phyloP scores from a whole-genome alignment of 2,888 invertebrate species.

The Laothoe populi region DNA sequence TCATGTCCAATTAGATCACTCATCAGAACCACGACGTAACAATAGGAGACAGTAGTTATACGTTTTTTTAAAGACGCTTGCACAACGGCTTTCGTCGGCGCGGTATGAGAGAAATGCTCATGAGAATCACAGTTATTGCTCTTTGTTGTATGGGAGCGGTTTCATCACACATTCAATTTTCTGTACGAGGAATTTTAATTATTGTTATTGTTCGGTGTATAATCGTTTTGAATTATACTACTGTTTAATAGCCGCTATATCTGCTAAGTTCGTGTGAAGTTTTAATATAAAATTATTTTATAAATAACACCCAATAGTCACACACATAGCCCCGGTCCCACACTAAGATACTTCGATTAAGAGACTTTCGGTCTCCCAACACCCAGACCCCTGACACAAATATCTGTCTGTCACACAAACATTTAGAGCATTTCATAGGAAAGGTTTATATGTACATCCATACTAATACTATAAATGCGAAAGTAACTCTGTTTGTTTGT shows the following conservation, averaged over 20 bases:
- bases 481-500: too few species aligned
- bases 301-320: too few species aligned
- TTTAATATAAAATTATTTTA: background rate
- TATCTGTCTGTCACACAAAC: too few species aligned
- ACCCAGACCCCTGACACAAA: too few species aligned
- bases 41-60: conserved; percentile 2
- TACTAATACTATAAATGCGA: too few species aligned
- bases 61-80: conserved; percentile 8
- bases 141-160: conserved; percentile 22
- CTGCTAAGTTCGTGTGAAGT: background rate
- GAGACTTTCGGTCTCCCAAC: too few species aligned
- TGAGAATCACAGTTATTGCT: conserved; percentile 19
- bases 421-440: too few species aligned
- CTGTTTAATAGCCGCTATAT: background rate
- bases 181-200: conserved; percentile 13
- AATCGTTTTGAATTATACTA: background rate
- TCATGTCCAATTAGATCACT: background rate
- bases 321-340: too few species aligned
- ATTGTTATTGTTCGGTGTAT: conserved; percentile 5
- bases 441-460: too few species aligned
- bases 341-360: too few species aligned
- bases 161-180: conserved; percentile 23
- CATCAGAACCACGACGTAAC: background rate
- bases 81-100: conserved; percentile 22
- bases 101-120: conserved; percentile 23